A percentile compares a stretch with the other conserved stretches of the same genome.
Evolutionary conservation across 2,888 invertebrate genomes (phyloP).

Genomic region (Ophion costatus): DNA sequence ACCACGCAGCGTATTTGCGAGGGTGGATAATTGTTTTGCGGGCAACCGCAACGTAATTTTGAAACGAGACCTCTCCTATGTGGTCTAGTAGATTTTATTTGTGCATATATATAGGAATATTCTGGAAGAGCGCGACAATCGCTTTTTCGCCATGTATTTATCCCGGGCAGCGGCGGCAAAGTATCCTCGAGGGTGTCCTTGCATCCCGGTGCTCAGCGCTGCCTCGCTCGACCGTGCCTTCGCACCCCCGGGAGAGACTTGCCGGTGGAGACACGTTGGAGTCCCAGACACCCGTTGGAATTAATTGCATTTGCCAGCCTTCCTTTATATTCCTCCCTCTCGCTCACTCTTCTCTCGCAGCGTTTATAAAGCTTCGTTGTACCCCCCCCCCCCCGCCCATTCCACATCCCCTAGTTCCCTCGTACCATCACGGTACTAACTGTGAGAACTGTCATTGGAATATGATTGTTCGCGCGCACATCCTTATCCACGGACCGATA

Average conservation of each 20-base stretch:
- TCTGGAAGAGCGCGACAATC: conserved; percentile 15
- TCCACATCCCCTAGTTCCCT: background rate
- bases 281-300: conserved; percentile 67
- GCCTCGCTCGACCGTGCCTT: conserved; percentile 46
- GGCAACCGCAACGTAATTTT: conserved; percentile 53
- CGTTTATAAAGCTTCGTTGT: conserved; percentile 74
- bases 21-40: conserved; percentile 33
- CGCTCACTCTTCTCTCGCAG: background rate
- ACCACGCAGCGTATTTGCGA: conserved; percentile 4
- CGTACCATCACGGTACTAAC: background rate
- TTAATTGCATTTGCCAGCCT: conserved; percentile 77
- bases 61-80: conserved; percentile 35
- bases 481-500: conserved; percentile 8
- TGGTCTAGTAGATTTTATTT: background rate
- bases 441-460: conserved; percentile 33
- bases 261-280: conserved; percentile 36
- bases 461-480: conserved; percentile 43
- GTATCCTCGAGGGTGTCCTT: conserved; percentile 59
- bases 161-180: conserved; percentile 42
- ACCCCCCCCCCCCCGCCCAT: background rate
- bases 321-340: conserved; percentile 68
- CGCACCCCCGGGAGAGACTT: conserved; percentile 49
- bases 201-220: conserved; percentile 33
- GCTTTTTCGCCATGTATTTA: conserved; percentile 35
- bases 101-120: conserved; percentile 1